These are phyloP conservation scores for Apodemus agrarius DNA, from an alignment of 2,797 vertebrate genomes.

Conservation along the genomic window DNA sequence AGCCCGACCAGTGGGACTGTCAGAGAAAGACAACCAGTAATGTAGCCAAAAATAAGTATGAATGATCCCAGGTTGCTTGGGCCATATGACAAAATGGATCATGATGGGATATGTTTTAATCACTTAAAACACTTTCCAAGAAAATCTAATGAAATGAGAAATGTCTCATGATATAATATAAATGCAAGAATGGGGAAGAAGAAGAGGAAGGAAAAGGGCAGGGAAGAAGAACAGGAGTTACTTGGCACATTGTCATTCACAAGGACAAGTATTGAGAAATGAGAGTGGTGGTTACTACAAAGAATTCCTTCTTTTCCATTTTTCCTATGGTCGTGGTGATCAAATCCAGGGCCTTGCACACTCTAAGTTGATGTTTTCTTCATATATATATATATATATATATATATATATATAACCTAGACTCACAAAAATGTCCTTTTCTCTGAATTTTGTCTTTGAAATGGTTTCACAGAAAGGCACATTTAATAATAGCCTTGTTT, in stretches of 20 bases:
- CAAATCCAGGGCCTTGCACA: neutral
- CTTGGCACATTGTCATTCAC: neutral
- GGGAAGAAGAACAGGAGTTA: neutral
- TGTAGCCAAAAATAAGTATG: neutral
- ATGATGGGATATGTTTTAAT: neutral
- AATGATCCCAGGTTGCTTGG: neutral
- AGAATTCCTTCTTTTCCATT: neutral
- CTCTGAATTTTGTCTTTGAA: constrained; percentile 10
- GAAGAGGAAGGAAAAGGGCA: neutral
- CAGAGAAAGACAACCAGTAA: neutral
- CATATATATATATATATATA: neutral
- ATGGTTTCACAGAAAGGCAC: neutral
- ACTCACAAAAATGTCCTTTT: constrained; percentile 5
- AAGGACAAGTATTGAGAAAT: neutral
- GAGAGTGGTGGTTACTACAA: neutral
- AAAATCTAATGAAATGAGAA: neutral
- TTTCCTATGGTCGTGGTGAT: neutral
- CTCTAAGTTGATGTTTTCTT: neutral
- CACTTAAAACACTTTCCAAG: neutral
- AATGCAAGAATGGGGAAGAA: neutral
- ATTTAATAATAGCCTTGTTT: neutral
- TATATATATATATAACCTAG: neutral
- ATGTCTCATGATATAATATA: neutral
- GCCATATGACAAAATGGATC: neutral
- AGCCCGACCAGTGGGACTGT: neutral